Percentiles rank a stretch among this genome's conserved stretches.
Evolutionary conservation across 35 echinoderm and acorn worm genomes (phyloP).

Genomic region (Lytechinus pictus): DNA sequence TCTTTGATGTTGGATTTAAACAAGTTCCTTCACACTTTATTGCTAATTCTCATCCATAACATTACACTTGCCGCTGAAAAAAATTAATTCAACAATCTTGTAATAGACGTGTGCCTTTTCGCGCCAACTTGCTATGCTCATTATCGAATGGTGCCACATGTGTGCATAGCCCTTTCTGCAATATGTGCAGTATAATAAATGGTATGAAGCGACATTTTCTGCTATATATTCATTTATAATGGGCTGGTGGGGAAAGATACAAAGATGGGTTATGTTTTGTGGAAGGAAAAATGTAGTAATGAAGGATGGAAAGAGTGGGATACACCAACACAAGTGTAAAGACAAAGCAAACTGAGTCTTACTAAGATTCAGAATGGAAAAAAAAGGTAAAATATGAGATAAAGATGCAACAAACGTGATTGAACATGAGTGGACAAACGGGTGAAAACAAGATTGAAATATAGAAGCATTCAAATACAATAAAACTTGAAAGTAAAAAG

Average conservation of each 20-base stretch:
- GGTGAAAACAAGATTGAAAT: background rate
- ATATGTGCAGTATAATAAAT: conserved; percentile 8
- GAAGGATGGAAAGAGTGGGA: background rate
- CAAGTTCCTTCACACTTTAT: background rate
- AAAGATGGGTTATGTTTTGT: background rate
- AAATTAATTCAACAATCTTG: background rate
- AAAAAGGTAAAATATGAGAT: background rate
- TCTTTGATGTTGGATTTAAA: background rate
- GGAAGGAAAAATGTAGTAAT: no score
- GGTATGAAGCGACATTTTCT: background rate
- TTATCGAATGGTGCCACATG: background rate
- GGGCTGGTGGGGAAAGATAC: background rate
- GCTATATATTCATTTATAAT: background rate
- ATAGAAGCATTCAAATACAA: background rate
- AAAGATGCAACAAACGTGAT: background rate
- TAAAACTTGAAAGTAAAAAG: background rate
- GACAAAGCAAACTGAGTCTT: background rate
- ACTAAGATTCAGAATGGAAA: background rate
- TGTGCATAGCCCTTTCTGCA: background rate
- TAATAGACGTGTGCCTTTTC: conserved; percentile 20
- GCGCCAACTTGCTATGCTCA: conserved; percentile 15
- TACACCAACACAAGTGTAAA: background rate
- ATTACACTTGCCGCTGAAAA: background rate
- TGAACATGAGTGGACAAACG: background rate
- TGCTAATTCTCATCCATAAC: background rate